phyloP scores from a whole-genome alignment of 2,113 vertebrate species.

The Pelodiscus sinensis region DNA sequence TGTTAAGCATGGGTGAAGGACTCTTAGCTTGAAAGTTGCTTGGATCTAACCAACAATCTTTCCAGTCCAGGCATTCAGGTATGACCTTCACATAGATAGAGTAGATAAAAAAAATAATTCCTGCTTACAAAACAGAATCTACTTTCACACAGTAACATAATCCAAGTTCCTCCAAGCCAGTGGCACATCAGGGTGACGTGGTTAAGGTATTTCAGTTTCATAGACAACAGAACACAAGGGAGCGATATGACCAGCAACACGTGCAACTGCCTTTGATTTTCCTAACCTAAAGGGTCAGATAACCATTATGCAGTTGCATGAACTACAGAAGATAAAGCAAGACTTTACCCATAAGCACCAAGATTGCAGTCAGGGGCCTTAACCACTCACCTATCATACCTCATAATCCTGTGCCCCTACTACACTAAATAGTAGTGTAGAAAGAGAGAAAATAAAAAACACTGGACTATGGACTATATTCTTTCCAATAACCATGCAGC shows the following conservation, averaged over 20 bases:
- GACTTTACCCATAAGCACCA: not conserved
- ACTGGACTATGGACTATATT: not conserved
- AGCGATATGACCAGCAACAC: not conserved
- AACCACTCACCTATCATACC: not conserved
- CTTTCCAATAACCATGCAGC: too few relatives aligned
- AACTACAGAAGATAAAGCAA: not conserved
- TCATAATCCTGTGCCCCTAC: not conserved
- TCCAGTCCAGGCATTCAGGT: not conserved
- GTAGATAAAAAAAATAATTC: not conserved
- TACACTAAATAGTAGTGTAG: not conserved
- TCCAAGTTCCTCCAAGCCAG: not conserved
- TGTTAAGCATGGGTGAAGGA: not conserved
- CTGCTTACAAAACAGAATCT: not conserved
- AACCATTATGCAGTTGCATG: not conserved
- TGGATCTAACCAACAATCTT: not conserved
- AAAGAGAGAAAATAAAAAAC: not conserved
- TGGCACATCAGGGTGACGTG: too few relatives aligned
- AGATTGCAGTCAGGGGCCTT: not conserved
- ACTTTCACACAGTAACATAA: not conserved
- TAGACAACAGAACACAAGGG: too few relatives aligned
- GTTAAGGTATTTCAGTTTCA: too few relatives aligned
- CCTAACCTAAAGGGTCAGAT: not conserved
- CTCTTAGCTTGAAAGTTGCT: not conserved
- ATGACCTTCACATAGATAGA: accelerated
- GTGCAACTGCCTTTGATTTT: not conserved